A percentile compares a stretch with the other conserved stretches of the same genome.
phyloP scores from a whole-genome alignment of 2,113 vertebrate species.

The Sclerurus mexicanus region DNA sequence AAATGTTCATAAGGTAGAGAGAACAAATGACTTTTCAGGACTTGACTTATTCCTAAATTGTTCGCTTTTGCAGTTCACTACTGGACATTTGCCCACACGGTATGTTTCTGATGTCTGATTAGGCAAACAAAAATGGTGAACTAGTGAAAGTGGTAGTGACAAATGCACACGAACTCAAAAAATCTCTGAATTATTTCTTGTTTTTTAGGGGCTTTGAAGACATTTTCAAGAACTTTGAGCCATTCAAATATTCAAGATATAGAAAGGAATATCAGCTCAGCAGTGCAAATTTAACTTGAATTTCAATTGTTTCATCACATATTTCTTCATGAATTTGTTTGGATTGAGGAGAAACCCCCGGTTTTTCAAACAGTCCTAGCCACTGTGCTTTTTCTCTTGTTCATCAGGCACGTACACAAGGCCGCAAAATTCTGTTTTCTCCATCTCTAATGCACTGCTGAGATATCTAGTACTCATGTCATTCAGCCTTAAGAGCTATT shows the following conservation, averaged over 20 bases:
- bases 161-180: not conserved
- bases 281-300: not conserved
- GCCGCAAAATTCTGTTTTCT: not conserved
- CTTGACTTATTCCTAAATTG: not conserved
- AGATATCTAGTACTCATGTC: not conserved
- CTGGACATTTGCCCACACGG: not conserved
- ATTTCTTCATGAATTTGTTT: not conserved
- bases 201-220: not conserved
- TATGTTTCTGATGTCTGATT: not conserved
- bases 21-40: not conserved
- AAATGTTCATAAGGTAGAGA: not conserved
- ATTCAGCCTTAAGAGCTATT: conserved; percentile 36
- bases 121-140: not conserved
- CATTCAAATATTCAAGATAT: not conserved
- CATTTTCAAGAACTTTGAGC: not conserved
- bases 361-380: not conserved
- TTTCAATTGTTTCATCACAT: not conserved
- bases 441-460: not conserved
- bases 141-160: not conserved
- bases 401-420: not conserved
- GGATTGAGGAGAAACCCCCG: not conserved
- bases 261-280: not conserved
- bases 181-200: not conserved
- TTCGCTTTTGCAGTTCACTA: not conserved
- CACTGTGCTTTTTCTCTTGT: not conserved